Base-by-base conservation (phyloP, 1,140 invertebrate species). In the Asobara japonica region DNA sequence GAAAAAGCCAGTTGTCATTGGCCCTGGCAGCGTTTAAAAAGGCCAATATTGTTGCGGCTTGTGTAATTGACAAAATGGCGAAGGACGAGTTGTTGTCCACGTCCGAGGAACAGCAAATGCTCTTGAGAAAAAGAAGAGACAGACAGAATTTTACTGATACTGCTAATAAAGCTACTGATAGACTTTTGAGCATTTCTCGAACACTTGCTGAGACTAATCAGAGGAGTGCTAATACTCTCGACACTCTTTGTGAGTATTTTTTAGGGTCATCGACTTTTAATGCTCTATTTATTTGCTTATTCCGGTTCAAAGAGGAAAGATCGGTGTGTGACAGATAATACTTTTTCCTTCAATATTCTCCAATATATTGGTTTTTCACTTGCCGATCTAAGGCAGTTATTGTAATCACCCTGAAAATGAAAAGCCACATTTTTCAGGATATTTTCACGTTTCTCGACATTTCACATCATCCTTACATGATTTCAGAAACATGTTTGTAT, bases 201-300 rank as follows among this genome's bases (percentile, higher is more conserved):
- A 93, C 95, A 83, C 87, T 98, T 74, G 93, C 94, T 16, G 93
- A 94, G 76, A 96, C 96, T 18, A 94, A 95, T 13, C 91, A 96
- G 76, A 91, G 92, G 80, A 97, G 95, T 87, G 94, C 94, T 48
- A 90, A 92, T 41, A 96, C 96, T 13, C 86, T 97, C 45, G 94
- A 95, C 41, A 92, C 91, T n/a, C 86, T 98, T 69, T 91, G 95
- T 84, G 90, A 87, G 70, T 66, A 72, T 65, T 38, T 29, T 41
- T 71, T 27, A 27, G n/a, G 36, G 20, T 45, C 65, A 20, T 20
- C 64, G 29, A 62, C n/a, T n/a, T n/a, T n/a, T n/a, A n/a, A n/a
- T n/a, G n/a, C n/a, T n/a, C n/a, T n/a, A n/a, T n/a, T n/a, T n/a
- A n/a, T n/a, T n/a, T n/a, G n/a, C n/a, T n/a, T n/a, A n/a, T n/a